A percentile compares a stretch with the other conserved stretches of the same genome.
These are phyloP conservation scores for Heliconius eleuchia DNA, from an alignment of 1,140 invertebrate species.

Conservation along the genomic window DNA sequence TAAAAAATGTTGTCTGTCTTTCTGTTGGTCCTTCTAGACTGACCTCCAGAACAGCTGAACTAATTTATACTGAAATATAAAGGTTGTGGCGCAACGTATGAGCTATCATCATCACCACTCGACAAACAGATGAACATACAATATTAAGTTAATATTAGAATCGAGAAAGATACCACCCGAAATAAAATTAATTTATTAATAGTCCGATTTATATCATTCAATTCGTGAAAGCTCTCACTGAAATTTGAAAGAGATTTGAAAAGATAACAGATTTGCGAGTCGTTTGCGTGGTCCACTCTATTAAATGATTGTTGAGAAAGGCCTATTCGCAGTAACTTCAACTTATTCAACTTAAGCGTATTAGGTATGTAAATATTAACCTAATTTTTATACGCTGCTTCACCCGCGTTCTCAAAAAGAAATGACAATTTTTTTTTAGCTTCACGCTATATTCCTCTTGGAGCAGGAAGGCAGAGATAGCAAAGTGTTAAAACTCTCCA, in stretches of 20 bases:
- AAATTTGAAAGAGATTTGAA: constrained; percentile 1
- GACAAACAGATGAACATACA: no score
- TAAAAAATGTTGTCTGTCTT: no score
- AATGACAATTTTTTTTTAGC: no score
- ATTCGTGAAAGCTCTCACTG: not conserved
- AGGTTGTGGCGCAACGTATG: no score
- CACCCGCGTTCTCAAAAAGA: no score
- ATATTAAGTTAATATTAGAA: not conserved
- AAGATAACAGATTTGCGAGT: not conserved
- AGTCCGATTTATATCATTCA: not conserved
- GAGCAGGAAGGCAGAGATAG: no score
- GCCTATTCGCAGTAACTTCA: not conserved
- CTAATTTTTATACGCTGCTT: not conserved
- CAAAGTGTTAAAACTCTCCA: no score
- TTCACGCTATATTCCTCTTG: no score
- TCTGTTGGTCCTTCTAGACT: no score
- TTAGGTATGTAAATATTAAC: not conserved
- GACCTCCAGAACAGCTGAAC: not conserved
- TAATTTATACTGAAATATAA: no score
- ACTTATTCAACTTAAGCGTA: not conserved
- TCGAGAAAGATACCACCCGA: not conserved
- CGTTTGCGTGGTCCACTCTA: not conserved
- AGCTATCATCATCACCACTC: no score
- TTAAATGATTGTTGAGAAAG: not conserved
- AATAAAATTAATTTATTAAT: constrained; percentile 6